Percentiles rank a stretch among this genome's conserved stretches.
Evolutionary conservation across 2,797 vertebrate genomes (phyloP).

Genomic region (Chanos chanos): DNA sequence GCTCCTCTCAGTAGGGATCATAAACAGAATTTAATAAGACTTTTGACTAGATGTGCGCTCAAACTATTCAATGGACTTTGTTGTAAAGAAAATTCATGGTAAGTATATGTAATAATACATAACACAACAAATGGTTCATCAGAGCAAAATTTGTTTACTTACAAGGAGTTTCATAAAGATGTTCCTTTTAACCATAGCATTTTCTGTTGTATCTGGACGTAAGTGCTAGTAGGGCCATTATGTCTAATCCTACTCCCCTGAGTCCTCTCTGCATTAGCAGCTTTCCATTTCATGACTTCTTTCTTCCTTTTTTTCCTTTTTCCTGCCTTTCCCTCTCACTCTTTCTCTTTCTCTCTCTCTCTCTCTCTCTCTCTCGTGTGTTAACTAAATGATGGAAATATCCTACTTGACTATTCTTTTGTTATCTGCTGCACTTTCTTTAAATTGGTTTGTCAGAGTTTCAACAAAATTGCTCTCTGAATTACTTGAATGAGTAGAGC

Average conservation of each 20-base stretch:
- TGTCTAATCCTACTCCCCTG: conserved; percentile 21
- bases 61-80: conserved; percentile 11
- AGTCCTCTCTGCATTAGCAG: conserved; percentile 23
- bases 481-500: not conserved
- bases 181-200: conserved; percentile 11
- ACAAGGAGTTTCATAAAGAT: conserved; percentile 8
- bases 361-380: not conserved
- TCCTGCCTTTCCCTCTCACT: not conserved
- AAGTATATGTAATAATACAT: not conserved
- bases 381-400: not conserved
- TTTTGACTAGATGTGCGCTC: conserved; percentile 8
- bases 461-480: not conserved
- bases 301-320: not conserved
- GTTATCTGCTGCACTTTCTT: not conserved
- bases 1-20: conserved; percentile 6
- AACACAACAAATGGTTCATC: not conserved
- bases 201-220: conserved; percentile 24
- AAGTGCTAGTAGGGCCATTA: conserved; percentile 25
- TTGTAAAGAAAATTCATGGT: conserved; percentile 30
- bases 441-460: not conserved
- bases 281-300: conserved; percentile 3
- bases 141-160: conserved; percentile 6
- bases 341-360: not conserved
- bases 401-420: not conserved
- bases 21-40: not conserved